Evolutionary conservation across 92 coral and sea anemone genomes (phyloP), one percentile per base, ranked within the genome.

Genomic region (Zoanthus gigantus): DNA sequence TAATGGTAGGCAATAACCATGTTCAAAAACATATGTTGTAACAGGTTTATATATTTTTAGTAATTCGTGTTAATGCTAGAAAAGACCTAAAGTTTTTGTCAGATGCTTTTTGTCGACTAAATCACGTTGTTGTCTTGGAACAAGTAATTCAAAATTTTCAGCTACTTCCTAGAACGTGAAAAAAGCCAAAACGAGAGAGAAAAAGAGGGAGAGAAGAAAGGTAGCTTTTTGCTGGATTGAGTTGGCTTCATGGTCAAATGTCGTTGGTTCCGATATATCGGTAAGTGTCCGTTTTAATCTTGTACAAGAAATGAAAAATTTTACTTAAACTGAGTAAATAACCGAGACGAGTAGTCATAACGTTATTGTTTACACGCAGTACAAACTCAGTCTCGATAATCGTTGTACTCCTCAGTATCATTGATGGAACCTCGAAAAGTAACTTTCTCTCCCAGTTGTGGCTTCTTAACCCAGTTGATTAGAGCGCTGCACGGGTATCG

Each of bases 91-190:
- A 79, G 44, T 58, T 66, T 58, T 81, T 66, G 75, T 81, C 45
- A 4, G 46, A 17, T 65, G 54, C 46, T 66, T 66, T 66, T 81
- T 81, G 75, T 81, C 53, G 85, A 81, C 57, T 42, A 79, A 81
- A 66, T 66, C 85, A 81, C 11, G 42, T 52, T 61, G 85, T 80
- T 80, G 29, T 47, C 5, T 65, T 65, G 42, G 82, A 16, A 77
- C 85, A 15, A 44, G 58, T 56, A 58, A 60, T 66, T 58, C 48
- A 18, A 45, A 6, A n/a, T 63, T 34, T 11, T 30, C 42, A 79
- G 66, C 17, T 23, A 2, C 74, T 32, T 12, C 11, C 58, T 31
- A 18, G 14, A 48, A 63, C 52, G 46, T 23, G 46, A 32, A 47
- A 67, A 23, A 32, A 31, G 5, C 29, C 37, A 28, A 29, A 77